These are phyloP conservation scores for Lineus longissimus DNA, from an alignment of 1,140 invertebrate genomes.

Conservation along the genomic window DNA sequence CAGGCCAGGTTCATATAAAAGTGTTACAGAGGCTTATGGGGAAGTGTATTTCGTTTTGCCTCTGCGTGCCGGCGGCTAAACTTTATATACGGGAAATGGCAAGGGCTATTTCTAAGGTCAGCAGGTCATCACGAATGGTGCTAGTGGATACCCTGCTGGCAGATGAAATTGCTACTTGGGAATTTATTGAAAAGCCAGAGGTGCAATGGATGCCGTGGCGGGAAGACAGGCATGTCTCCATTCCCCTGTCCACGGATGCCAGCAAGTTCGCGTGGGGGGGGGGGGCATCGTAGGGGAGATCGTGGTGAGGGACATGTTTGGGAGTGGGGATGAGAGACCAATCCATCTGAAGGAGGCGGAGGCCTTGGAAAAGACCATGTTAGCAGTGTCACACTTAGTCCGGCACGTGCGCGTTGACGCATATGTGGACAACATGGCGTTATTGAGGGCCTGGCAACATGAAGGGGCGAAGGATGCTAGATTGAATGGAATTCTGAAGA, in stretches of 20 bases:
- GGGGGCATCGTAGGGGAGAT: neutral
- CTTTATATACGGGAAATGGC: slow-evolving; percentile 14
- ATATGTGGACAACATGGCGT: neutral
- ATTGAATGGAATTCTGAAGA: neutral
- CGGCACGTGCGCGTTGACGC: neutral
- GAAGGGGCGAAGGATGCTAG: neutral
- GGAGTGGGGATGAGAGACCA: neutral
- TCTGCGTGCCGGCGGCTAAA: slow-evolving; percentile 7
- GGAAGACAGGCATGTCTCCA: neutral
- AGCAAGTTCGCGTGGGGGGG: neutral
- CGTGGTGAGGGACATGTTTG: neutral
- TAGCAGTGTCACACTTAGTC: neutral
- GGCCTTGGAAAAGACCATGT: neutral
- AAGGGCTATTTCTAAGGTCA: slow-evolving; percentile 15
- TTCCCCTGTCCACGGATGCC: neutral
- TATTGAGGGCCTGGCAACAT: neutral
- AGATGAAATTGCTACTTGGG: neutral
- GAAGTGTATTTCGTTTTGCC: no score
- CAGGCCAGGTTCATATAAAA: no score
- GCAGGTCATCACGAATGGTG: neutral
- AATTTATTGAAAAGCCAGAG: neutral
- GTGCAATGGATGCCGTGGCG: neutral
- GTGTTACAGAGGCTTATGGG: no score
- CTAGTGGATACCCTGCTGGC: neutral
- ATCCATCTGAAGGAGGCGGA: slow-evolving; percentile 5